Conservation (phyloP, 2,888 invertebrate species). For the Drosophila paranaensis region DNA sequence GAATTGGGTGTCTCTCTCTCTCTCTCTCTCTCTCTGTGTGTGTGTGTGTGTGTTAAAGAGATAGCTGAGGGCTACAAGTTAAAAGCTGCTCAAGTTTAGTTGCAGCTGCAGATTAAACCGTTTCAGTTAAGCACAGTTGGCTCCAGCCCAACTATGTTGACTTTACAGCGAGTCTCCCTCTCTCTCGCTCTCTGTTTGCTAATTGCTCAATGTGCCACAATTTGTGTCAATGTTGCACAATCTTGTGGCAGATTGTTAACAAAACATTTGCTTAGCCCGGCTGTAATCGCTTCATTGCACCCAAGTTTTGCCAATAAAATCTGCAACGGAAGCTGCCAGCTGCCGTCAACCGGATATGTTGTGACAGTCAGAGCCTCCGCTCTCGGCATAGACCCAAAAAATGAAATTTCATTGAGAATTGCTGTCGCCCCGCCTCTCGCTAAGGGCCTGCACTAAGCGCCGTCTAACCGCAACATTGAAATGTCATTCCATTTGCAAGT, state of each 20-base stretch:
- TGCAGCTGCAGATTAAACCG: constrained; percentile 42
- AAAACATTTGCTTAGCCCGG: constrained; percentile 56
- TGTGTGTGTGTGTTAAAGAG: background rate
- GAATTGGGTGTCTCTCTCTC: background rate
- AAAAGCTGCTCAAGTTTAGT: constrained; percentile 46
- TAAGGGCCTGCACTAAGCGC: constrained; percentile 1
- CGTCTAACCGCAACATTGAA: constrained; percentile 58
- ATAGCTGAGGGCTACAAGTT: constrained; percentile 10
- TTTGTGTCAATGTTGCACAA: constrained; percentile 36
- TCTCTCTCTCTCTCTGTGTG: too few relatives aligned
- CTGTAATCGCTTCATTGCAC: constrained; percentile 51
- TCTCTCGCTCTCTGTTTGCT: constrained; percentile 30
- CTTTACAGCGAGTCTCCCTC: constrained; percentile 9
- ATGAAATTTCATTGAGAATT: constrained; percentile 37
- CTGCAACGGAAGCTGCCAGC: constrained; percentile 36
- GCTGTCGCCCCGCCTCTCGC: background rate
- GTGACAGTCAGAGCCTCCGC: constrained; percentile 27
- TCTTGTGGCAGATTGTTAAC: constrained; percentile 39
- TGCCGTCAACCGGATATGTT: constrained; percentile 35
- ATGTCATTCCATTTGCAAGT: constrained; percentile 66
- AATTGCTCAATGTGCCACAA: constrained; percentile 67
- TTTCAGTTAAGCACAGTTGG: constrained; percentile 29
- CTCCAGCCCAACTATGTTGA: constrained; percentile 25
- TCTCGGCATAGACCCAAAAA: constrained; percentile 25
- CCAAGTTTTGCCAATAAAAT: constrained; percentile 39